A percentile compares a stretch with the other conserved stretches of the same genome.
These are phyloP conservation scores for Bemisia tabaci DNA, from an alignment of 1,140 invertebrate genomes.

Conservation along the genomic window DNA sequence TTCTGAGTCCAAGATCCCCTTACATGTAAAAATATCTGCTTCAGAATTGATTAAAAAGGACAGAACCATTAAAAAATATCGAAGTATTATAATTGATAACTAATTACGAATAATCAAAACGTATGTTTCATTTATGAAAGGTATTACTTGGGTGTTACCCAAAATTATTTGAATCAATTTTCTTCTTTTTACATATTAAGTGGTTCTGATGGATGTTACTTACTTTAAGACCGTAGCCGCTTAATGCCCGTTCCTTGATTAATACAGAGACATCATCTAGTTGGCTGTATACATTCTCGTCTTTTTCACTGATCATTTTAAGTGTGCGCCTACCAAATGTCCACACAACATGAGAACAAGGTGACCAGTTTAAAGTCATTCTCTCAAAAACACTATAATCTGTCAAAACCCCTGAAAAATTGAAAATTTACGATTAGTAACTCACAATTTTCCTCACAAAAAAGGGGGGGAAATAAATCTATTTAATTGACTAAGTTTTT, in stretches of 20 bases:
- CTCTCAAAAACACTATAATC: conserved; percentile 67
- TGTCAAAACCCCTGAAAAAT: conserved; percentile 37
- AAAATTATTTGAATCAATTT: too few relatives aligned
- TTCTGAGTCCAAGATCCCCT: conserved; percentile 9
- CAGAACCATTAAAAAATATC: conserved; percentile 1
- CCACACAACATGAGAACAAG: conserved; percentile 54
- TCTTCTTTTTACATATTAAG: too few relatives aligned
- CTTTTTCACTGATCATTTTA: conserved; percentile 41
- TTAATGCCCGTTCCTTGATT: conserved; percentile 53
- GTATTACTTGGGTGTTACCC: too few relatives aligned
- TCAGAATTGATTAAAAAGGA: conserved; percentile 18
- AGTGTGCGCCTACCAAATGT: conserved; percentile 53
- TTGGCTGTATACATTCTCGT: conserved; percentile 34
- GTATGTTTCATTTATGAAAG: too few relatives aligned
- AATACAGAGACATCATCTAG: conserved; percentile 55
- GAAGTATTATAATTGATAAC: too few relatives aligned
- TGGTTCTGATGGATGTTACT: conserved; percentile 19
- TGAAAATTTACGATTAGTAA: too few relatives aligned
- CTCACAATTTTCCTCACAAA: too few relatives aligned
- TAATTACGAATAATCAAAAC: too few relatives aligned
- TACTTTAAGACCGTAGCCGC: conserved; percentile 66
- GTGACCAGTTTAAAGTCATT: conserved; percentile 65
- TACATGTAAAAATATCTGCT: conserved; percentile 29
- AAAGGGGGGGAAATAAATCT: too few relatives aligned
- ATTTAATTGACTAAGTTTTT: too few relatives aligned